These are phyloP conservation scores for Coleophora deauratella DNA, from an alignment of 2,888 invertebrate species.

Conservation along the genomic window DNA sequence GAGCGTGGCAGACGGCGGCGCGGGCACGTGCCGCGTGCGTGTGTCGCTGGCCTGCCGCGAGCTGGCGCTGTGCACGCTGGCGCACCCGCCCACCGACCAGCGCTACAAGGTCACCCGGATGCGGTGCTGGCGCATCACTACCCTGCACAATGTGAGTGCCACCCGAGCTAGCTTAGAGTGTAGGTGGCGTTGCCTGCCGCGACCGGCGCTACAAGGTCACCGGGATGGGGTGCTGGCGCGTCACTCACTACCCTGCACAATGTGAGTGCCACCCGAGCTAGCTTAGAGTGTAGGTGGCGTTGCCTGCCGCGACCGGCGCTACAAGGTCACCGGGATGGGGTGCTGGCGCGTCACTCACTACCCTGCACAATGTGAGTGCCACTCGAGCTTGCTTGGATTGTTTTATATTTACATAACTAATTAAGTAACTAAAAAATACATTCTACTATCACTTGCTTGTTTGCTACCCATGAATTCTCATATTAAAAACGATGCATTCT, in stretches of 20 bases:
- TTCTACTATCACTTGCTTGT: too few species aligned
- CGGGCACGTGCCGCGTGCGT: constrained; percentile 49
- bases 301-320: constrained; percentile 51
- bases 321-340: constrained; percentile 96
- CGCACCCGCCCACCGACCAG: constrained; percentile 82
- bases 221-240: constrained; percentile 97
- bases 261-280: constrained; percentile 74
- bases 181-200: neutral
- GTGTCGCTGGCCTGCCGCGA: constrained; percentile 92
- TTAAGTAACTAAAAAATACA: too few species aligned
- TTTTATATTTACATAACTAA: too few species aligned
- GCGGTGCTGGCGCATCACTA: constrained; percentile 97
- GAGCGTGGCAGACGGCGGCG: constrained; percentile 31
- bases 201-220: constrained; percentile 87
- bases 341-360: constrained; percentile 98
- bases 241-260: constrained; percentile 88
- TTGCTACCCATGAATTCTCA: too few species aligned
- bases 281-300: neutral
- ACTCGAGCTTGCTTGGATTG: too few species aligned
- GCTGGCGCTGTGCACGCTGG: constrained; percentile 80
- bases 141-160: constrained; percentile 79
- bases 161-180: too few species aligned
- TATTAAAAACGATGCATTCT: too few species aligned
- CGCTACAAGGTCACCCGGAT: constrained; percentile 95
- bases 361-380: constrained; percentile 79